Conservation (phyloP, 2,797 vertebrate genomes). For the Buceros bicornis region DNA sequence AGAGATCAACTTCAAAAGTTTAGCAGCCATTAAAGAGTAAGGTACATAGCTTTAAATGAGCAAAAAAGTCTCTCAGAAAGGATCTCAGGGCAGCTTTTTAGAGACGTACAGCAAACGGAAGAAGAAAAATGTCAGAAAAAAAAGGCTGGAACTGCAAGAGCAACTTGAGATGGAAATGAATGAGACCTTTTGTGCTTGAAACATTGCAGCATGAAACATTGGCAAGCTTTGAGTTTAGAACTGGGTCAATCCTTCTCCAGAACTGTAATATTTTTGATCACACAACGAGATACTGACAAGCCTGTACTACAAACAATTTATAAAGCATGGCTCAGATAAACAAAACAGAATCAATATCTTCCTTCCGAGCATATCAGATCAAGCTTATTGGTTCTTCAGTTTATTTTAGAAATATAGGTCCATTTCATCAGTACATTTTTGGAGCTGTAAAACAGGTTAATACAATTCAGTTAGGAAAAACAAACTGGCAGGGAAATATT, state of each 20-base stretch:
- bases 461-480: neutral
- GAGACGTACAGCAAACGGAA: neutral
- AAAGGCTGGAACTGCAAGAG: neutral
- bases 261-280: neutral
- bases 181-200: neutral
- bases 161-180: neutral
- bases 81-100: neutral
- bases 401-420: neutral
- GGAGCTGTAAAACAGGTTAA: neutral
- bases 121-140: neutral
- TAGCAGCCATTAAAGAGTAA: neutral
- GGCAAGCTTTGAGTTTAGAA: neutral
- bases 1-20: neutral
- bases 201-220: neutral
- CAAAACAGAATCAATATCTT: neutral
- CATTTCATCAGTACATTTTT: neutral
- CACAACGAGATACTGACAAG: neutral
- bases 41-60: neutral
- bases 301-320: neutral
- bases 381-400: neutral
- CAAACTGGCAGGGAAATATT: neutral
- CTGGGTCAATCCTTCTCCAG: neutral
- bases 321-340: neutral
- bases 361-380: neutral
- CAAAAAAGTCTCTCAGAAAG: neutral